Conservation (phyloP, 2,888 invertebrate genomes). For the Cephus pygmeus region DNA sequence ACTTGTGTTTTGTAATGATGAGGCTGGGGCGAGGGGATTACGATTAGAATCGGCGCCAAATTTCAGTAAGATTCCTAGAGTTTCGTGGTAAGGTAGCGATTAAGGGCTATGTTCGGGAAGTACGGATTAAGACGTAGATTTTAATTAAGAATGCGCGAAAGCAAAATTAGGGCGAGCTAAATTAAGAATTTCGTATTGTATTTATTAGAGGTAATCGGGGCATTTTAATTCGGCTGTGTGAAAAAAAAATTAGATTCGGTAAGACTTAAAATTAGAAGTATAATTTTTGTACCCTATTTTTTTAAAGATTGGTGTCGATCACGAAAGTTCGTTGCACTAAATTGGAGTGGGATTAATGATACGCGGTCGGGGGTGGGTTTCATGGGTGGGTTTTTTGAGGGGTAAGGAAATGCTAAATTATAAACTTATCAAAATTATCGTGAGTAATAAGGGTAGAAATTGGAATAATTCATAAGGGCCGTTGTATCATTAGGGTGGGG, state of each 20-base stretch:
- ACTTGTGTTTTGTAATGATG: not conserved
- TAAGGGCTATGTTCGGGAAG: constrained; percentile 21
- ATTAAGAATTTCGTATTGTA: constrained; percentile 38
- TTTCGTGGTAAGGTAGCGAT: constrained; percentile 2
- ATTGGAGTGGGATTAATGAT: constrained; percentile 1
- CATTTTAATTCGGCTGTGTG: constrained; percentile 66
- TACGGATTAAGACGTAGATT: constrained; percentile 12
- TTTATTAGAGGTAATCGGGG: constrained; percentile 48
- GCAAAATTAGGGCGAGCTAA: constrained; percentile 24
- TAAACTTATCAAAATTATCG: constrained; percentile 15
- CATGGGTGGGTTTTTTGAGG: not conserved
- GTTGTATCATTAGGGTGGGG: not conserved
- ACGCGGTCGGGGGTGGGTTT: not conserved
- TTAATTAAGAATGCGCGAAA: not conserved
- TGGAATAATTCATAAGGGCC: not conserved
- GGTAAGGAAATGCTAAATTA: constrained; percentile 30
- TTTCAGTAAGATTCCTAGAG: constrained; percentile 2
- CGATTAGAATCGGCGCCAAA: constrained; percentile 1
- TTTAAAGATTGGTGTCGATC: constrained; percentile 54
- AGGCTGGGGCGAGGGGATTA: not conserved
- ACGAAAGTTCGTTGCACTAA: constrained; percentile 10
- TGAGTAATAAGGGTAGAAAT: not conserved
- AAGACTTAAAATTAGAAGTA: constrained; percentile 58
- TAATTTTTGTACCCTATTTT: constrained; percentile 67
- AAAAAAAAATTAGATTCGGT: constrained; percentile 46